Percentiles rank a stretch among this genome's conserved stretches.
These are phyloP conservation scores for Adineta ricciae DNA, from an alignment of 2,888 invertebrate species.

Conservation along the genomic window DNA sequence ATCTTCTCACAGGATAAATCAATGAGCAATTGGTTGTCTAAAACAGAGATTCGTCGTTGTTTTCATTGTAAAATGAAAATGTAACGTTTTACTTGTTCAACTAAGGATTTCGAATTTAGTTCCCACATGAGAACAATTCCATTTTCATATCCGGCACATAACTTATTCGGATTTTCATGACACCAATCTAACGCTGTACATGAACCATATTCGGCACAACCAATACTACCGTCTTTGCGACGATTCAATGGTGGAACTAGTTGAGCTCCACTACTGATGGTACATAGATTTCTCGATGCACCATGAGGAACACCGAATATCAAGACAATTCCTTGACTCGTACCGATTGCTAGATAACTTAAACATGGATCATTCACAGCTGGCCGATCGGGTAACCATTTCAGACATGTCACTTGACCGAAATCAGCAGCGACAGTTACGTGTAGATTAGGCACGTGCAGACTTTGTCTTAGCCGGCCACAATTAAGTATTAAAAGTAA, in stretches of 20 bases:
- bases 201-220: conserved; percentile 21
- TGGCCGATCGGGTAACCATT: conserved; percentile 20
- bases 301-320: conserved; percentile 20
- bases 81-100: background rate
- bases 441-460: conserved; percentile 3
- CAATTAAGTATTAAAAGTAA: conserved; percentile 11
- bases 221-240: conserved; percentile 19
- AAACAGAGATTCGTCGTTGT: background rate
- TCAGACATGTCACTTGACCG: conserved; percentile 14
- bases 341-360: conserved; percentile 19
- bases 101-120: conserved; percentile 10
- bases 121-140: conserved; percentile 20
- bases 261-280: conserved; percentile 6
- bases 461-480: conserved; percentile 14
- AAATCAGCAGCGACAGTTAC: conserved; percentile 4
- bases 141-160: conserved; percentile 20
- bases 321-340: conserved; percentile 14
- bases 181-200: conserved; percentile 22
- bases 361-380: conserved; percentile 9
- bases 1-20: conserved; percentile 12
- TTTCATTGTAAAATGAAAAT: background rate
- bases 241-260: conserved; percentile 14
- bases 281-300: conserved; percentile 21
- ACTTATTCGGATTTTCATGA: conserved; percentile 21
- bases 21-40: conserved; percentile 1